Evolutionary conservation across 1,140 invertebrate species (phyloP), one percentile per base, ranked within the genome.

Genomic region (Drosophila burlai): DNA sequence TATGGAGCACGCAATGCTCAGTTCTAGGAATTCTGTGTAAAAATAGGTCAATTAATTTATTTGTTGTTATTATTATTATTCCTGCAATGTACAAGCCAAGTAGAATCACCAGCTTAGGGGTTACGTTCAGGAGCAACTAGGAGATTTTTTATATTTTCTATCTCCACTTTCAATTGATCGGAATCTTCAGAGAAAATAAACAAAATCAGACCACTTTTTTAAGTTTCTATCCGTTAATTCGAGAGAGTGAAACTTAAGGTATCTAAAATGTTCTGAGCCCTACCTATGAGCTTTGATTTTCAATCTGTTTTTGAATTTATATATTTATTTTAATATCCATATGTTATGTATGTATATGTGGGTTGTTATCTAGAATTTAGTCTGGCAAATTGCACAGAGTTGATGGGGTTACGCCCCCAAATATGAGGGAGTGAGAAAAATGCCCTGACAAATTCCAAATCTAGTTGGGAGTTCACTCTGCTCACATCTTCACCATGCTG

Each of bases 391-490:
- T 38, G 31, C 31, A 40, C 21, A 26, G 15, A 24, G 29, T 36
- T 13, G n/a, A n/a, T 26, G 59, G 16, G 1, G 13, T 9, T 16
- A 85, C 83, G 83, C 83, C 83, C 83, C 75, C 69, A 75, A 80
- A 65, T 52, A 52, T 21, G 13, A 40, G 18, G 11, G 42, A 36
- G 15, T 16, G 15, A 16, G 18, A 10, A 18, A 21, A 13, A 26
- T 42, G 11, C 68, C 4, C 38, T 21, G 65, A 29, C 26, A 49
- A 21, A 31, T 46, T 24, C 40, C 16, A 46, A 34, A 52, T 49
- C 45, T 40, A 76, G 83, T 79, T 26, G 55, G 18, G 29, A 50
- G 42, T 64, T 49, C n/a, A 46, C 31, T 40, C 10, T 7, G 42
- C 18, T 58, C 24, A 34, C 60, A 66, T 54, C 43, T 72, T 79